A percentile compares a stretch with the other conserved stretches of the same genome.
Evolutionary conservation across 2,797 vertebrate genomes (phyloP).

Genomic region (Danio kyathit): DNA sequence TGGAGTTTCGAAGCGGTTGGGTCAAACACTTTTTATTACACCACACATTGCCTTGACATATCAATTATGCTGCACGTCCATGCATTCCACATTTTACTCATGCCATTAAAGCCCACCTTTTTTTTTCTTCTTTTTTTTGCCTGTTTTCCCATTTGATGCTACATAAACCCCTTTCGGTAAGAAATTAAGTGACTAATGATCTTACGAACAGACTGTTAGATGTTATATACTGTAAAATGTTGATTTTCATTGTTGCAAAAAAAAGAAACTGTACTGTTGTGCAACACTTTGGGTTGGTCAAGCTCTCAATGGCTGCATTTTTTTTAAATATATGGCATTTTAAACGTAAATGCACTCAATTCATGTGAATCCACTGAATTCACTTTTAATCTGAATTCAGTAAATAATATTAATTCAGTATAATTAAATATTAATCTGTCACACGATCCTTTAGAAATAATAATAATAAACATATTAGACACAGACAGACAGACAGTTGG

Average conservation of each 20-base stretch:
- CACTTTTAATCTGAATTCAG: too few relatives aligned
- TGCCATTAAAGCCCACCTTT: slow-evolving; percentile 57
- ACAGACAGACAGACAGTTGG: too few relatives aligned
- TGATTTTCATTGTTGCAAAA: too few relatives aligned
- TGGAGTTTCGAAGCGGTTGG: slow-evolving; percentile 67
- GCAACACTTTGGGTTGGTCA: too few relatives aligned
- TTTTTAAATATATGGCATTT: too few relatives aligned
- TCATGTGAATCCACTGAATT: too few relatives aligned
- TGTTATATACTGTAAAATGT: neutral
- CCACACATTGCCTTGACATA: slow-evolving; percentile 71
- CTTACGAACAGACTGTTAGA: neutral
- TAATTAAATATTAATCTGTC: too few relatives aligned
- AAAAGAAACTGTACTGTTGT: too few relatives aligned
- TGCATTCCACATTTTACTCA: slow-evolving; percentile 53
- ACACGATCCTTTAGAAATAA: neutral
- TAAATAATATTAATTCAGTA: too few relatives aligned
- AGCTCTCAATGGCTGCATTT: too few relatives aligned
- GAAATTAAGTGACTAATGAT: slow-evolving; percentile 51
- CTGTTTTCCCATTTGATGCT: slow-evolving; percentile 59
- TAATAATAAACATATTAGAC: neutral
- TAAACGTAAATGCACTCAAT: too few relatives aligned
- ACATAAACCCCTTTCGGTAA: slow-evolving; percentile 62
- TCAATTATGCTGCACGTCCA: slow-evolving; percentile 66
- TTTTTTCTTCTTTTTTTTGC: too few relatives aligned
- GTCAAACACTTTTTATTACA: slow-evolving; percentile 75